These are phyloP conservation scores for Sarotherodon lohbergeri DNA, from an alignment of 2,113 vertebrate species.

Conservation along the genomic window DNA sequence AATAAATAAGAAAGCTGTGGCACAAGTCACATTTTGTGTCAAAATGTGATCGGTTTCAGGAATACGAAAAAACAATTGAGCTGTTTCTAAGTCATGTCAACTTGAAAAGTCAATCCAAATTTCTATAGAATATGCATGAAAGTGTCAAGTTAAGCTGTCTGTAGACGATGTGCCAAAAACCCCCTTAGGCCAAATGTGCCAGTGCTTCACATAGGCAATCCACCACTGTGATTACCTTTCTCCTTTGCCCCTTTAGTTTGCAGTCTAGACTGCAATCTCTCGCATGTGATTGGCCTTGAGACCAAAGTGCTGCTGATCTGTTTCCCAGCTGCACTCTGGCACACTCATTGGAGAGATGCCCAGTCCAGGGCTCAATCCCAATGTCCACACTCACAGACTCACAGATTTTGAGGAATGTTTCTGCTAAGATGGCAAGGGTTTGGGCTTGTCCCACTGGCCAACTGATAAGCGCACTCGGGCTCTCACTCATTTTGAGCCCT, in stretches of 20 bases:
- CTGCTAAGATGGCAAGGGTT: background rate
- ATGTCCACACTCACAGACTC: background rate
- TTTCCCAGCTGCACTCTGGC: background rate
- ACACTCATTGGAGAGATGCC: background rate
- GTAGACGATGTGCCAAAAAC: background rate
- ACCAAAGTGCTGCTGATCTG: background rate
- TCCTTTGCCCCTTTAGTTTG: background rate
- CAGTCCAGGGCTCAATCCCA: background rate
- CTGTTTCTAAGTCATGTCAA: background rate
- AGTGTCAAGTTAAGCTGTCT: background rate
- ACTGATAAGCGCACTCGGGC: background rate
- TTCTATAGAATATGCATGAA: background rate
- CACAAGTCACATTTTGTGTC: background rate
- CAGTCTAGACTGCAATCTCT: background rate
- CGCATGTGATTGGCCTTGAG: background rate
- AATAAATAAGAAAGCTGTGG: background rate
- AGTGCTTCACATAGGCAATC: background rate
- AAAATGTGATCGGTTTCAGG: background rate
- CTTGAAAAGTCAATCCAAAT: background rate
- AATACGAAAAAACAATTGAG: background rate
- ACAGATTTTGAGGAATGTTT: background rate
- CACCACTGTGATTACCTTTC: background rate
- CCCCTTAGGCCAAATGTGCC: background rate
- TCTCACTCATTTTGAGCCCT: background rate
- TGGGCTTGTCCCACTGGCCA: background rate